Conservation (phyloP, 2,113 vertebrate genomes). For the Tyrannus savana region DNA sequence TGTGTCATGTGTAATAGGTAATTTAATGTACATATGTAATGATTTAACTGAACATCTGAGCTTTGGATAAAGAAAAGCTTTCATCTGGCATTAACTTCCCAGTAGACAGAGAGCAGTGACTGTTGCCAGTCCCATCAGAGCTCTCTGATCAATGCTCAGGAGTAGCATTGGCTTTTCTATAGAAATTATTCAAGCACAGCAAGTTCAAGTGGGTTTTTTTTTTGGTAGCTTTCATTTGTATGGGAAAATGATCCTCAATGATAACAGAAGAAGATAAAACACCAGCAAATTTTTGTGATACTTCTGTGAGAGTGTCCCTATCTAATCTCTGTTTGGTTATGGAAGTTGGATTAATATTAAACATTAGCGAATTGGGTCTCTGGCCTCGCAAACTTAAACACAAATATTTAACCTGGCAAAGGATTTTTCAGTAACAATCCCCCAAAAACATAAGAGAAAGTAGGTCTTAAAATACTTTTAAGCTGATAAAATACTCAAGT, state of each 20-base stretch:
- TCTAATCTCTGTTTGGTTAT: constrained; percentile 50
- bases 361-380: neutral
- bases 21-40: constrained; percentile 53
- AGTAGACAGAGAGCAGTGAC: neutral
- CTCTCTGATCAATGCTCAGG: neutral
- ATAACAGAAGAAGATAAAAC: neutral
- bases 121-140: neutral
- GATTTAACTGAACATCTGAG: constrained; percentile 58
- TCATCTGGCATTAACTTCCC: constrained; percentile 33
- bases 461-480: constrained; percentile 8
- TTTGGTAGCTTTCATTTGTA: neutral
- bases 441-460: neutral
- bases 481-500: neutral
- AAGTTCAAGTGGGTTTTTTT: neutral
- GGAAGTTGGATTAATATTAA: constrained; percentile 12
- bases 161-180: neutral
- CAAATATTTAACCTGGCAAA: constrained; percentile 59
- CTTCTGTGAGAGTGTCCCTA: neutral
- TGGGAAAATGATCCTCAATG: neutral
- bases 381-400: constrained; percentile 18
- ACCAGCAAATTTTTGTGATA: neutral
- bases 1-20: constrained; percentile 67
- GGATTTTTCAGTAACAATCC: neutral
- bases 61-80: constrained; percentile 36
- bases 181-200: neutral